These are phyloP conservation scores for Capreolus pygargus DNA, from an alignment of 2,113 vertebrate genomes.

Conservation along the genomic window DNA sequence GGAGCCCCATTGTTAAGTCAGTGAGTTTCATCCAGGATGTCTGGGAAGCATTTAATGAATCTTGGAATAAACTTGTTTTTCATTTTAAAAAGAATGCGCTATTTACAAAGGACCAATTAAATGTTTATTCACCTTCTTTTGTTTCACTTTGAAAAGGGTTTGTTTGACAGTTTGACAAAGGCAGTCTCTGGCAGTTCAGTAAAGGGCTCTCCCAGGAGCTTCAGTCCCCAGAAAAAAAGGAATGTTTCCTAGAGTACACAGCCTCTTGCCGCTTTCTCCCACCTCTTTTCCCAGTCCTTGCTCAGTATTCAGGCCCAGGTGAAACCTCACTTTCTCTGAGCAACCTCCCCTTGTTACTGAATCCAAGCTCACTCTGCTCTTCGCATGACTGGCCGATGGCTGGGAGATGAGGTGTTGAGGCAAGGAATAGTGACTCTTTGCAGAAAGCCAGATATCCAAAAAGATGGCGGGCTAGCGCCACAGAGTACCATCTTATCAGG, in stretches of 20 bases:
- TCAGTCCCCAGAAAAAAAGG: not conserved
- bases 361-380: not conserved
- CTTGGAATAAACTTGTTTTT: slow-evolving; percentile 16
- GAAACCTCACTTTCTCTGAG: not conserved
- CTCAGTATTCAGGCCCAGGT: not conserved
- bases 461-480: accelerated
- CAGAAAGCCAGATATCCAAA: not conserved
- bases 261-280: too few relatives aligned
- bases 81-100: slow-evolving; percentile 16
- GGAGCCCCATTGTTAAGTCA: not conserved
- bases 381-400: not conserved
- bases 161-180: not conserved
- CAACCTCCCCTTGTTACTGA: not conserved
- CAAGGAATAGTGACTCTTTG: not conserved
- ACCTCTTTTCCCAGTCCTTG: not conserved
- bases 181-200: not conserved
- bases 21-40: not conserved
- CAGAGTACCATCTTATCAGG: not conserved
- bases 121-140: slow-evolving; percentile 26
- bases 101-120: slow-evolving; percentile 13
- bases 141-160: not conserved
- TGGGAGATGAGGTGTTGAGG: not conserved
- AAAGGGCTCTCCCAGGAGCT: not conserved
- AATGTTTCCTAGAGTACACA: not conserved
- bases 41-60: slow-evolving; percentile 16